phyloP scores from a whole-genome alignment of 2,113 vertebrate species.

The Ascaphus truei region DNA sequence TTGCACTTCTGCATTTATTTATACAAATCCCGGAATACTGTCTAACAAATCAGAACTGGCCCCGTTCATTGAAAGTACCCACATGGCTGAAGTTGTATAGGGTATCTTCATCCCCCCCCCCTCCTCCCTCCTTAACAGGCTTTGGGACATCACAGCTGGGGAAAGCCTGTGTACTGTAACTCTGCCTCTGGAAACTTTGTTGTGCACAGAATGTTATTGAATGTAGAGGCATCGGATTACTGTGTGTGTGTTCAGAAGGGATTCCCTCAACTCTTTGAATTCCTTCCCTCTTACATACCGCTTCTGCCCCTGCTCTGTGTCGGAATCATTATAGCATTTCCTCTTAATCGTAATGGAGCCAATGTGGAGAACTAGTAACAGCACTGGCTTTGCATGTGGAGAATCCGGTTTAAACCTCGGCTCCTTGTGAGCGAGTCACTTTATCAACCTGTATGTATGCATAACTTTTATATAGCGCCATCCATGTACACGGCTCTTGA shows the following conservation, averaged over 20 bases:
- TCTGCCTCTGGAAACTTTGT: constrained; percentile 6
- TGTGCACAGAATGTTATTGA: constrained; percentile 20
- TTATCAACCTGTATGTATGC: too few species aligned
- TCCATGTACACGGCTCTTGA: too few species aligned
- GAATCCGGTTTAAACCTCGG: too few species aligned
- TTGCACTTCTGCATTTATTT: too few species aligned
- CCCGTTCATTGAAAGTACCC: too few species aligned
- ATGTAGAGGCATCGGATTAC: constrained; percentile 3
- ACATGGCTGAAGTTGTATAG: too few species aligned
- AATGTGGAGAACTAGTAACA: background rate
- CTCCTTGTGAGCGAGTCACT: too few species aligned
- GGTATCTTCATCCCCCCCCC: too few species aligned
- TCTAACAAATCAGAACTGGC: too few species aligned
- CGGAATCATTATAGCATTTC: background rate
- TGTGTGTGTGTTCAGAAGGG: constrained; percentile 10
- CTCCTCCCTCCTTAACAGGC: background rate
- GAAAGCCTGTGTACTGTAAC: background rate
- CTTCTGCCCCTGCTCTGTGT: background rate
- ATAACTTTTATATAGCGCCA: too few species aligned
- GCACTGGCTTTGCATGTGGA: too few species aligned
- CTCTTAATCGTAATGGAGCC: background rate
- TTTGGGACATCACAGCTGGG: background rate
- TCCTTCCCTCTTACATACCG: background rate
- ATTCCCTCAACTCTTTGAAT: constrained; percentile 25
- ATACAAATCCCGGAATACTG: too few species aligned